Base-by-base conservation (phyloP, 2,888 invertebrate genomes). In the Andricus curvator region DNA sequence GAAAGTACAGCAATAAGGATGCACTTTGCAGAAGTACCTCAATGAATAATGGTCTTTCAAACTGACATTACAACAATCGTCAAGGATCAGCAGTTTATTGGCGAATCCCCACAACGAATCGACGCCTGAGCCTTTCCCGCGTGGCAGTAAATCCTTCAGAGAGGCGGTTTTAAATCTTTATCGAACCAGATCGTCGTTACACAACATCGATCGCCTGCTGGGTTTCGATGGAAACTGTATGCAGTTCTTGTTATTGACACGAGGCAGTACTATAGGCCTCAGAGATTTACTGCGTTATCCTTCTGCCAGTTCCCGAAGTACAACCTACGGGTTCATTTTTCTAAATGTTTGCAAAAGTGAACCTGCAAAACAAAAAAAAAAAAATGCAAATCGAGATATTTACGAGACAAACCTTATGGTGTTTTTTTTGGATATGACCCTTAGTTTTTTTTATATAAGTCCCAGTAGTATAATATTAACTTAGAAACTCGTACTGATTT, bases 131-230 rank as follows among this genome's bases (percentile, higher is more conserved):
- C 20, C 33, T 33, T 74, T 70, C 20, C 20, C 51, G 11, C 51
- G 20, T 33, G n/a, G 51, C 70, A 56, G 70, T 74, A 74, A 74
- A 74, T 74, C 51, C 51, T 51, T 25, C 20, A 51, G 41, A 44
- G 29, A 70, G 48, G 70, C 33, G 56, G 48, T 74, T 74, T 74
- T 74, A 74, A 74, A 74, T 74, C 70, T 74, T 74, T 51, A 74
- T 74, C 70, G 70, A 74, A 74, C 29, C 29, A 74, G 51, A 51
- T 25, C 70, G 29, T 56, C 51, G 51, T 56, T 74, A 33, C 51
- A 74, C n/a, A 74, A 51, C 33, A 48, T 74, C 51, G n/a, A 56
- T 56, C n/a, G 51, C 70, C 70, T 56, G 70, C 70, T 74, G 70
- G 33, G 70, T 74, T 56, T 74, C 33, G 51, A 74, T 33, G 33